Base-by-base conservation (phyloP, 2,888 invertebrate genomes). In the Nineta flava region DNA sequence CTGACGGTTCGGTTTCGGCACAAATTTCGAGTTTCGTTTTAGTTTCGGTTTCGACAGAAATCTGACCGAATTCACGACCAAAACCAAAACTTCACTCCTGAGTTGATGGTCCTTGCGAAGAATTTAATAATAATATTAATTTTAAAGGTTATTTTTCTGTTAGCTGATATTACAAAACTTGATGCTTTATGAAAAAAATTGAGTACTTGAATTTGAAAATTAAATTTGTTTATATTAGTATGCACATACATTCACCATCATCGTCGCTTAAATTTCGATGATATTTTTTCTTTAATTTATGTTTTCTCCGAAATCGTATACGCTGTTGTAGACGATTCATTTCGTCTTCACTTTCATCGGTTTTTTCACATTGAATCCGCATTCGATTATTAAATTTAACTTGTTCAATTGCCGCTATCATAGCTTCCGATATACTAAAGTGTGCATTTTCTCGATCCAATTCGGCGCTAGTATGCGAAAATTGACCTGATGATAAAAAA, bases 371-470 rank as follows among this genome's bases (percentile, higher is more conserved):
- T 10, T 62, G 62, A 43, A 71, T 55, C 50, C 67, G 65, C 50
- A 71, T 64, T 53, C 72, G 66, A 42, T 68, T 67, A 46, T 74
- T 75, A 61, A 79, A 81, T 60, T 79, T 79, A 9, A 81, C 73
- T 59, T 81, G 79, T 61, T 87, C 87, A 55, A 87, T 83, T 12
- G 85, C 87, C 9, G 85, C 77, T 54, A 88, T 88, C 60, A 88
- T 77, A 0, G 86, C 86, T 65, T 90, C 88, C 2, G 83, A 85
- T 53, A 88, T 80, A 59, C 78, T 81, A 63, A 90, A 88, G 67
- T 90, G 88, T 1, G 87, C 87, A 67, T 88, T 88, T 67, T 90
- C 88, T 60, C 87, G 68, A 59, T 87, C 87, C 51, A 87, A 67
- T 59, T 86, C 85, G 1, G 85, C 87, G 59, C 82, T 82, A 16